Base-by-base conservation (phyloP, 2,888 invertebrate species). In the Watsonalla cultraria region DNA sequence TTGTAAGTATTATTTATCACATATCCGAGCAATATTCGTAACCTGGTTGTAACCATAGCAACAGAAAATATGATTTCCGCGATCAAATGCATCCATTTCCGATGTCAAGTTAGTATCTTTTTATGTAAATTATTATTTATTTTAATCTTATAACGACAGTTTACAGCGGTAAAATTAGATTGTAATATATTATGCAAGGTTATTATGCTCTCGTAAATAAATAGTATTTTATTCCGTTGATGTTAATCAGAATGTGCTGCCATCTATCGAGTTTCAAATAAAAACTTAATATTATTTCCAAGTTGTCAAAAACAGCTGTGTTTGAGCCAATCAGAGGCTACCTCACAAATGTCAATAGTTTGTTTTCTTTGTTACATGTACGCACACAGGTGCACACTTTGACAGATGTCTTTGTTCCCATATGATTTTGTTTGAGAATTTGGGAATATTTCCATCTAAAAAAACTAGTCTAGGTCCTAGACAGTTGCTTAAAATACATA, bases 281-380 rank as follows among this genome's bases (percentile, higher is more conserved):
- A 48, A 59, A 24, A 56, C 51, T 54, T 46, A 4, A 5, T 5
- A 14, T 48, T 52, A 57, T 49, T 56, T 53, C 35, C 42, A 49
- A 53, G 57, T 55, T 78, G 86, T 90, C 88, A 89, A 88, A 89
- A 91, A 86, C 90, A 91, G 90, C 90, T 91, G 90, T 82, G 71
- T 59, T 53, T 54, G 54, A 62, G 60, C 90, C 89, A 90, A 90
- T 90, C 79, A 80, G 61, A 68, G 61, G 54, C 51, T 24, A 52
- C 53, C 62, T 50, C 60, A 54, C 59, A 56, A 61, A 71, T 82
- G 80, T 82, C 82, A 85, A 84, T 84, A 84, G 59, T 62, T 58
- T 65, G 75, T 79, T 78, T 75, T 72, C 73, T 72, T 75, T 76
- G 70, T 75, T 74, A 57, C 70, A 59, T 64, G 68, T 65, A 66